Evolutionary conservation across 2,888 invertebrate genomes (phyloP).

Genomic region (Mongoloraphidia duomilia): DNA sequence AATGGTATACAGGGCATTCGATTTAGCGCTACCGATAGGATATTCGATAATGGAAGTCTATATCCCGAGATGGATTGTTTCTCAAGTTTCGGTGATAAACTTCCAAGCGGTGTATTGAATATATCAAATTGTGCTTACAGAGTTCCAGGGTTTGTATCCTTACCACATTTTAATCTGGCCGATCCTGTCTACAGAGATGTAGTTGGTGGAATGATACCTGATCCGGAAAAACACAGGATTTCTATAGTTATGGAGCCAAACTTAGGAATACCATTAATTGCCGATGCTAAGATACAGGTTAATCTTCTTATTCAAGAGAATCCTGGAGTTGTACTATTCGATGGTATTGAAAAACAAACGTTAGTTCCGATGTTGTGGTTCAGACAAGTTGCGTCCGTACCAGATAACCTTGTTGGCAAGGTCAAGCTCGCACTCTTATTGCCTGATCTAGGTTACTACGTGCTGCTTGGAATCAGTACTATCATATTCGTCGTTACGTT

Average conservation of each 20-base stretch:
- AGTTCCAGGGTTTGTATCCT: constrained; percentile 58
- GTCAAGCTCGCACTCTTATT: constrained; percentile 33
- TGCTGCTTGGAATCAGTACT: constrained; percentile 30
- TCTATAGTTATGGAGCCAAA: constrained; percentile 47
- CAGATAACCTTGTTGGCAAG: constrained; percentile 35
- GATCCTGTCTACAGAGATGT: constrained; percentile 43
- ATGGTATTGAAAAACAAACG: constrained; percentile 30
- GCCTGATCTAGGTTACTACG: constrained; percentile 33
- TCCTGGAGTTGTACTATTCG: constrained; percentile 32
- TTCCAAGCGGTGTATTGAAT: constrained; percentile 40
- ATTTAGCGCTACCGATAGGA: constrained; percentile 34
- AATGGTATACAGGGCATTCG: constrained; percentile 30
- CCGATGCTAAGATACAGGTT: constrained; percentile 56
- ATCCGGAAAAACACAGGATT: constrained; percentile 44
- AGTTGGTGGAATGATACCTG: constrained; percentile 46
- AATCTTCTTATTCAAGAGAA: constrained; percentile 41
- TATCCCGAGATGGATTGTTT: constrained; percentile 24
- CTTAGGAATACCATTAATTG: constrained; percentile 53
- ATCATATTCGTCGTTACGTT: constrained; percentile 20
- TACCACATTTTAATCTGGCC: constrained; percentile 58
- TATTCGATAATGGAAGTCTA: constrained; percentile 48
- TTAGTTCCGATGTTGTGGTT: constrained; percentile 59
- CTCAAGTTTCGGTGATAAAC: too few relatives aligned
- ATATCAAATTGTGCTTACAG: constrained; percentile 51
- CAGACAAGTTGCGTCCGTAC: constrained; percentile 40